Base-by-base conservation (phyloP, 2,888 invertebrate genomes). In the Diaprepes abbreviatus region DNA sequence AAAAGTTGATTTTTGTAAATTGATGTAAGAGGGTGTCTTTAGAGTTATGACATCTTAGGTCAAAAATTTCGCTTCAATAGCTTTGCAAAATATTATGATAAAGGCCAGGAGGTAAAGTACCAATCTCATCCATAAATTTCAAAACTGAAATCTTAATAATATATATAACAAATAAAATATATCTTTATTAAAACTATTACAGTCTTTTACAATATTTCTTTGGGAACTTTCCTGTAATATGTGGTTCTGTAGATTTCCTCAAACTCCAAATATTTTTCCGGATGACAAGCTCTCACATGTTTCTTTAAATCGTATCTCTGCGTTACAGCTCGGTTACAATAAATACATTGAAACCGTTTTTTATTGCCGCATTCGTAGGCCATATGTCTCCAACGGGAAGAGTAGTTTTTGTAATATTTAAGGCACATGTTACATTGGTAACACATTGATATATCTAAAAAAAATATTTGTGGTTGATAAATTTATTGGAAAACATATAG, bases 281-380 rank as follows among this genome's bases (percentile, higher is more conserved):
- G 64, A 63, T 73, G 73, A 12, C 58, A 54, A 9, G 43, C 9
- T 12, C 35, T 60, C 1, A 73, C 73, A 14, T 73, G 73, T 21
- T 72, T 69, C 48, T 69, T 70, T 5, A 72, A 62, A 17, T 69
- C 72, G 36, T 69, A 70, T 16, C 58, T 36, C 40, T 70, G 70
- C 17, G 60, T 48, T 6, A 70, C 70, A 1, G 52, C 31, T 16
- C 48, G 52, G 14, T 4, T 45, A 55, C 74, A 74, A n/a, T 73
- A 59, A 10, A 66, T 10, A 33, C 75, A 75, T 14, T 24, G 19
- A 45, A 72, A 75, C 5, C 52, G 38, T 5, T 72, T 70, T 12
- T 55, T 54, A 10, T 69, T 70, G 0, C 74, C 75, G 38, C 75
- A 75, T 36, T 74, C 74, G 40, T 68, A 70, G 12, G 55, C 12